Conservation (phyloP, 2,888 invertebrate genomes). For the Rotaria socialis region DNA sequence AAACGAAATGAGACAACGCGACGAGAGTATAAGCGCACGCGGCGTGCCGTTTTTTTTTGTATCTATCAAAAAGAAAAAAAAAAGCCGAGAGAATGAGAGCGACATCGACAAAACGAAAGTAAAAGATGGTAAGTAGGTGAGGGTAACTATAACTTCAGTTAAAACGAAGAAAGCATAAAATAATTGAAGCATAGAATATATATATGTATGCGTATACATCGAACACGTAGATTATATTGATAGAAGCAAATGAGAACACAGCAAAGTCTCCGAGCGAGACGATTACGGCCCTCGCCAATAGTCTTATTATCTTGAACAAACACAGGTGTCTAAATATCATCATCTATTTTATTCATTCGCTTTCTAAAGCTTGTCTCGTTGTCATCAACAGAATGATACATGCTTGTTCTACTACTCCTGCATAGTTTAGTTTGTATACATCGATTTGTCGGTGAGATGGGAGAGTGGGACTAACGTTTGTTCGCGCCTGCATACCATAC, state of each 20-base stretch:
- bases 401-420: background rate
- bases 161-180: background rate
- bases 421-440: background rate
- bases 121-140: constrained; percentile 7
- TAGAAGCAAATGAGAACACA: background rate
- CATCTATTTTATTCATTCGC: background rate
- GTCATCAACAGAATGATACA: background rate
- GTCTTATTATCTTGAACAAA: constrained; percentile 30
- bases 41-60: constrained; percentile 20
- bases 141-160: background rate
- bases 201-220: too few relatives aligned
- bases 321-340: constrained; percentile 36
- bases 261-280: constrained; percentile 6
- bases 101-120: background rate
- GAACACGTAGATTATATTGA: background rate
- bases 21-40: constrained; percentile 10
- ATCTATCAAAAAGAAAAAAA: constrained; percentile 1
- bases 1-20: constrained; percentile 37
- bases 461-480: background rate
- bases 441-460: background rate
- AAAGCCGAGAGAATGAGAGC: background rate
- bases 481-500: background rate
- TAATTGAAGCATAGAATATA: background rate
- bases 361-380: background rate
- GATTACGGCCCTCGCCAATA: background rate